Base-by-base conservation (phyloP, 2,797 vertebrate genomes). In the Peromyscus nudipes region DNA sequence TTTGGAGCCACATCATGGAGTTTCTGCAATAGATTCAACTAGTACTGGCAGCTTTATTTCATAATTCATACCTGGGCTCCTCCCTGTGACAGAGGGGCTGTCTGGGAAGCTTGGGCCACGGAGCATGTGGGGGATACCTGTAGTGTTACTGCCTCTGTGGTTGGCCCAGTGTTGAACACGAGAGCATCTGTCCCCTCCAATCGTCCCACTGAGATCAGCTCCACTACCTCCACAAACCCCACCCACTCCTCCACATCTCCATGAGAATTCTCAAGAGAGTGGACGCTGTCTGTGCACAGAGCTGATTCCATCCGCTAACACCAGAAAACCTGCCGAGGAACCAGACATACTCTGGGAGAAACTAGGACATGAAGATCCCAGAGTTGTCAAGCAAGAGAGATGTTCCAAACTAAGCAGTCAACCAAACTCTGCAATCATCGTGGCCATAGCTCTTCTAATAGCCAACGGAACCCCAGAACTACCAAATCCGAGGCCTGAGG, bases 111-210 rank as follows among this genome's bases (percentile, higher is more conserved):
- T 43, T 8, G 27, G 27, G 27, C 21, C 25, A 19, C 8, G 52
- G 52, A 3, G 0, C 7, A 2, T 6, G 29, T 34, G 3, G 34
- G 17, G 49, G 25, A 17, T 1, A 23, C 7, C 1, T 62, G 14
- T 4, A 60, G 64, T 60, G 80, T 65, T 29, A 46, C 4, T 10
- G 11, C 34, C 12, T 1, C 60, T 19, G 0, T 6, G 16, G 37
- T 90, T 65, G 49, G 79, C n/a, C 88, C 76, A 29, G 14, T 62
- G 52, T 80, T 52, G 67, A 77, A 80, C 37, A 62, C 7, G 23
- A 69, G 34, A 49, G 31, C 43, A 71, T 55, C 64, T 16, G 6
- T 1, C 12, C 2, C 12, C 23, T 2, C 29, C 4, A 62, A 2
- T 27, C 21, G 73, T 23, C 49, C 34, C 60, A 13, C 0, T 49